Evolutionary conservation across 2,888 invertebrate genomes (phyloP).

Genomic region (Physocephala rufipes): DNA sequence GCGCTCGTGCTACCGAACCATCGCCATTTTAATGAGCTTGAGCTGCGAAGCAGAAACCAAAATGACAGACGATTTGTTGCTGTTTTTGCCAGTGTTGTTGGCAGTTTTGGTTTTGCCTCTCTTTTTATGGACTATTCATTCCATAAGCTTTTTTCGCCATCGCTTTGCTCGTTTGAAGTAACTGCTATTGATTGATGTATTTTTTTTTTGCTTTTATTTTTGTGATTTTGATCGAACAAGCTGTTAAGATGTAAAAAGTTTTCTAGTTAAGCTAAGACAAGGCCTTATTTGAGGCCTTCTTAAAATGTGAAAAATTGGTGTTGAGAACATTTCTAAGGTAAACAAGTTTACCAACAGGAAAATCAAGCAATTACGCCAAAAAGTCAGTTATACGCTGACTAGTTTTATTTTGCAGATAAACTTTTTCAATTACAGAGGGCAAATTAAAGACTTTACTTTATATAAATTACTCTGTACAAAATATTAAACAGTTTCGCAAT

Average conservation of each 20-base stretch:
- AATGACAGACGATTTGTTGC: neutral
- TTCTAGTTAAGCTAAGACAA: neutral
- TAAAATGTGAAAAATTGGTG: neutral
- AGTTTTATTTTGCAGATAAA: too few relatives aligned
- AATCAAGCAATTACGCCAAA: neutral
- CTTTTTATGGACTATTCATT: neutral
- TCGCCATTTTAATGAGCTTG: conserved; percentile 3
- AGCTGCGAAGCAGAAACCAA: neutral
- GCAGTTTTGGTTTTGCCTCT: neutral
- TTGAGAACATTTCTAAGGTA: neutral
- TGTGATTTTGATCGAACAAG: neutral
- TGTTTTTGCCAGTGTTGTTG: too few relatives aligned
- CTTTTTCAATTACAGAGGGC: too few relatives aligned
- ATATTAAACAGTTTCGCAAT: too few relatives aligned
- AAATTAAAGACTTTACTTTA: too few relatives aligned
- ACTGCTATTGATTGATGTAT: too few relatives aligned
- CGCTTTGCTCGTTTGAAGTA: neutral
- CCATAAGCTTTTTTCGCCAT: neutral
- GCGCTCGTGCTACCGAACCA: neutral
- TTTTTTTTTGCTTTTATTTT: too few relatives aligned
- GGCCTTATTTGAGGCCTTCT: neutral
- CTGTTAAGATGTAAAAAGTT: neutral
- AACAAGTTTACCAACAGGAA: neutral
- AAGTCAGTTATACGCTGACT: neutral
- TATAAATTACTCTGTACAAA: too few relatives aligned